Evolutionary conservation across 2,888 invertebrate genomes (phyloP).

Genomic region (Ichneumon xanthorius): DNA sequence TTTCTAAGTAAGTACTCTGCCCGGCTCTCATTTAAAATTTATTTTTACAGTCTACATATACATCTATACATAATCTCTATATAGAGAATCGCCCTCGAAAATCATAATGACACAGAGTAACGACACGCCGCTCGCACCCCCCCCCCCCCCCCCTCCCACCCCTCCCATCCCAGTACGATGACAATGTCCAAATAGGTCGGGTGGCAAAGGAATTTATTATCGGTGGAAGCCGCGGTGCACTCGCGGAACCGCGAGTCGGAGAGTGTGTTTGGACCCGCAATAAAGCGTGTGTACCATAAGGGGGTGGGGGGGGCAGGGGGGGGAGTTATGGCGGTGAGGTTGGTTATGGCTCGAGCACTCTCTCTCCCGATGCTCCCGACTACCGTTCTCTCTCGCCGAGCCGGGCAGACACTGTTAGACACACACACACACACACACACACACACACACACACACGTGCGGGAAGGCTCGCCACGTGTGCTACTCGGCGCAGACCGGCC

Average conservation of each 20-base stretch:
- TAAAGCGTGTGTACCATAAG: slow-evolving; percentile 81
- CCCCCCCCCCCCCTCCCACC: neutral
- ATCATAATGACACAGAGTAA: slow-evolving; percentile 60
- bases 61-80: too few species aligned
- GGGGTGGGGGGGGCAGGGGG: slow-evolving; percentile 65
- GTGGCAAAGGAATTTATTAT: slow-evolving; percentile 81
- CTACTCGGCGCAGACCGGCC: slow-evolving; percentile 62
- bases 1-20: too few species aligned
- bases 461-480: neutral
- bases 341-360: slow-evolving; percentile 76
- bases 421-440: too few species aligned
- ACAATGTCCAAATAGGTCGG: slow-evolving; percentile 75
- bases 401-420: neutral
- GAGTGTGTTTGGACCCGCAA: slow-evolving; percentile 79
- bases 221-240: slow-evolving; percentile 68
- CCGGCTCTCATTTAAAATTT: too few species aligned
- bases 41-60: too few species aligned
- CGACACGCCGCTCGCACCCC: neutral
- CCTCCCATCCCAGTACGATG: slow-evolving; percentile 68
- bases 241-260: neutral
- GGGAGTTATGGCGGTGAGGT: slow-evolving; percentile 78
- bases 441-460: neutral
- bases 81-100: slow-evolving; percentile 52
- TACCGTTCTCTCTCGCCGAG: slow-evolving; percentile 68
- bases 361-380: slow-evolving; percentile 74